Evolutionary conservation across 2,113 vertebrate genomes (phyloP).

Genomic region (Chionis minor): DNA sequence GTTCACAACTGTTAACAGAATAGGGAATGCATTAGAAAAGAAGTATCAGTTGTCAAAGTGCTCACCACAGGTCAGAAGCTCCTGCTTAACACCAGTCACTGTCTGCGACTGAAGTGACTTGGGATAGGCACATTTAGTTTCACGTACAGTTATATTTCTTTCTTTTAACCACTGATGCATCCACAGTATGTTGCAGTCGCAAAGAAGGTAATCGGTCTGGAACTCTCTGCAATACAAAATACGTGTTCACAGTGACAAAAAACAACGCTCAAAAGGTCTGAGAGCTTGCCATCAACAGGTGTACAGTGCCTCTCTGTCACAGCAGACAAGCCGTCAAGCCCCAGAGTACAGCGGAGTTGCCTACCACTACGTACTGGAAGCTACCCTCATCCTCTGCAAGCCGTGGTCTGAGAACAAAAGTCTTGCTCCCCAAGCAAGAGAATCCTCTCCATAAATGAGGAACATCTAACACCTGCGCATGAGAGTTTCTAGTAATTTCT

Average conservation of each 20-base stretch:
- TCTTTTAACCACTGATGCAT: conserved; percentile 90
- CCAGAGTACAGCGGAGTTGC: background rate
- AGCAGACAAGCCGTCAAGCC: background rate
- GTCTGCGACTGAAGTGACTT: conserved; percentile 88
- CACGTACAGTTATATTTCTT: conserved; percentile 84
- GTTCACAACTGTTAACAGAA: background rate
- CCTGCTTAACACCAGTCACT: conserved; percentile 81
- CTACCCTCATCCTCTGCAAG: background rate
- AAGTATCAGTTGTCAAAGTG: background rate
- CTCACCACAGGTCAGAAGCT: conserved; percentile 92
- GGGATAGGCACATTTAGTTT: conserved; percentile 91
- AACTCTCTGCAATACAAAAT: conserved; percentile 83
- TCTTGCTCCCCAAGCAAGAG: background rate
- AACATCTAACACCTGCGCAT: background rate
- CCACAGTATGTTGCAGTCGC: conserved; percentile 96
- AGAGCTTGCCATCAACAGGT: background rate
- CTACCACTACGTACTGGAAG: background rate
- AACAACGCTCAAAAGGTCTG: background rate
- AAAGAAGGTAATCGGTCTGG: conserved; percentile 92
- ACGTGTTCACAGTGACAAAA: background rate
- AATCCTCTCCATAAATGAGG: background rate
- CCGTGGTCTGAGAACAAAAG: background rate
- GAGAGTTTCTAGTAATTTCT: background rate
- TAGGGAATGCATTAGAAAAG: background rate
- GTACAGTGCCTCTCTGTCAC: background rate